phyloP scores from a whole-genome alignment of 2,113 vertebrate species.

The Tenebrosternarchus preto region DNA sequence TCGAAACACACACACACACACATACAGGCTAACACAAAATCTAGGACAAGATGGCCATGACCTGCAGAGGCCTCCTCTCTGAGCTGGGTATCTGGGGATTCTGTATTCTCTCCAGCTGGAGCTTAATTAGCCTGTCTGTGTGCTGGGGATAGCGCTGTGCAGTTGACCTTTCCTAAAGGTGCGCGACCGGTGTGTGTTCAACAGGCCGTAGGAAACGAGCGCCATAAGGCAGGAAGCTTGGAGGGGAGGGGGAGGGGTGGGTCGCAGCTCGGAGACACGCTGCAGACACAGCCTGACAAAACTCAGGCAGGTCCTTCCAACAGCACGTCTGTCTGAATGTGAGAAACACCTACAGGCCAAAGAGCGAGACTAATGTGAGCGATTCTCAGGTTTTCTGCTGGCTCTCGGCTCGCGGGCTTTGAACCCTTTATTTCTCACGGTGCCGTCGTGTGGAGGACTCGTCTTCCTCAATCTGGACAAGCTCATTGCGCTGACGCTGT shows the following conservation, averaged over 20 bases:
- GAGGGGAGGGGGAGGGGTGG: constrained; percentile 20
- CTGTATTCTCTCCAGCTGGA: constrained; percentile 54
- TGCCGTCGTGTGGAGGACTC: constrained; percentile 35
- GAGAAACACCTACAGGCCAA: no score
- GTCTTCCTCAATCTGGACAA: constrained; percentile 46
- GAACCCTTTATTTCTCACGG: constrained; percentile 17
- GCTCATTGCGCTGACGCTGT: constrained; percentile 41
- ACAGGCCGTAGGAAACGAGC: constrained; percentile 65
- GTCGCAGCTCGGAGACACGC: background rate
- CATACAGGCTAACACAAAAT: constrained; percentile 38
- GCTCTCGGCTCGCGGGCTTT: no score
- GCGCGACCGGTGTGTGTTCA: constrained; percentile 65
- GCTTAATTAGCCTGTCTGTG: constrained; percentile 69
- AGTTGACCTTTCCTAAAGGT: constrained; percentile 74
- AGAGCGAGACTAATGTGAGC: background rate
- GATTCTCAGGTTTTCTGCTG: background rate
- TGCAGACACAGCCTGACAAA: constrained; percentile 32
- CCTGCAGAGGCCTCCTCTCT: constrained; percentile 55
- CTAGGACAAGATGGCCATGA: constrained; percentile 60
- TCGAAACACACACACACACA: no score
- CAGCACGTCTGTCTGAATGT: constrained; percentile 35
- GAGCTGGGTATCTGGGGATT: constrained; percentile 60
- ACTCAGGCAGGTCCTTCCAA: background rate
- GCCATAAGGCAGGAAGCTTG: constrained; percentile 42
- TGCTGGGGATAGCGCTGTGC: constrained; percentile 66